Conservation (phyloP, 2,113 vertebrate genomes). For the Thamnaconus septentrionalis region DNA sequence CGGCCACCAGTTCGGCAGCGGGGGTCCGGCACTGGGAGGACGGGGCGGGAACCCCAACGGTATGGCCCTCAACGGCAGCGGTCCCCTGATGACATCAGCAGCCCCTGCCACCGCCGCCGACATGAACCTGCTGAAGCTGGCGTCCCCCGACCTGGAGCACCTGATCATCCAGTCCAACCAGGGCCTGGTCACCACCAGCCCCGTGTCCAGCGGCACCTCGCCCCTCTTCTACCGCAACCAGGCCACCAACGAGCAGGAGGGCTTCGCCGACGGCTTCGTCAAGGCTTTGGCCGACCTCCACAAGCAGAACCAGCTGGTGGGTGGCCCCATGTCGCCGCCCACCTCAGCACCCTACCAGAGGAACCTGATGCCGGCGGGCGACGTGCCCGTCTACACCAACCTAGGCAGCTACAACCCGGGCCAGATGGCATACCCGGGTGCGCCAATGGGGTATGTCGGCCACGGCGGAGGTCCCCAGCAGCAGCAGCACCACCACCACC, state of each 20-base stretch:
- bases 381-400: slow-evolving; percentile 85
- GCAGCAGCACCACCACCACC: slow-evolving; percentile 36
- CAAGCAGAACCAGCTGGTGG: slow-evolving; percentile 89
- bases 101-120: slow-evolving; percentile 62
- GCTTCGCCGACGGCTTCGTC: slow-evolving; percentile 91
- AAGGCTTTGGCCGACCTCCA: slow-evolving; percentile 92
- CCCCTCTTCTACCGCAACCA: slow-evolving; percentile 83
- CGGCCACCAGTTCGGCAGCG: slow-evolving; percentile 48
- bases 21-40: slow-evolving; percentile 13
- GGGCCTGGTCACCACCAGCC: slow-evolving; percentile 84
- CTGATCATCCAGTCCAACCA: slow-evolving; percentile 90
- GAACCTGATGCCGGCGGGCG: slow-evolving; percentile 55
- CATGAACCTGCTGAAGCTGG: slow-evolving; percentile 85
- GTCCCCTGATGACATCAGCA: slow-evolving; percentile 34
- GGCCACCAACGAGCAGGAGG: slow-evolving; percentile 88
- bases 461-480: slow-evolving; percentile 5
- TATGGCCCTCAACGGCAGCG: slow-evolving; percentile 18
- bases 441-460: slow-evolving; percentile 63
- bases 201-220: slow-evolving; percentile 63
- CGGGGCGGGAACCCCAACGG: slow-evolving; percentile 32
- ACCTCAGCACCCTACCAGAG: slow-evolving; percentile 55
- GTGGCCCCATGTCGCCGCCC: slow-evolving; percentile 49
- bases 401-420: slow-evolving; percentile 67
- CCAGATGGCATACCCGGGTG: slow-evolving; percentile 46
- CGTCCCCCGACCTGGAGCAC: slow-evolving; percentile 88